Evolutionary conservation across 2,888 invertebrate genomes (phyloP).

Genomic region (Amitus sp.): DNA sequence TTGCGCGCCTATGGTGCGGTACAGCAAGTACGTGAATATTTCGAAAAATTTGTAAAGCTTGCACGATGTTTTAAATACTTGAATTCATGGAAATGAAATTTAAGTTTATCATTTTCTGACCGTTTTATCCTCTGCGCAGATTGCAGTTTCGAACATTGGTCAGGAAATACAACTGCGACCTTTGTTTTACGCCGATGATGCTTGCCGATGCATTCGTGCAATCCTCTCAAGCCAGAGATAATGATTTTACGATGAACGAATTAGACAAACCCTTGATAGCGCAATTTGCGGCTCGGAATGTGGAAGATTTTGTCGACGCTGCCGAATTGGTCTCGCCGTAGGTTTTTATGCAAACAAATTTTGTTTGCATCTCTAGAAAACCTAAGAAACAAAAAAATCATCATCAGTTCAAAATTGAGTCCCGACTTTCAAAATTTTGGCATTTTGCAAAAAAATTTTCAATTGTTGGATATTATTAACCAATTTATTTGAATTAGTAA

Average conservation of each 20-base stretch:
- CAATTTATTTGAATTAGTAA: no score
- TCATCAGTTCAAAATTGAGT: no score
- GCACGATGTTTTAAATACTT: neutral
- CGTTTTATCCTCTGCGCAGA: constrained; percentile 65
- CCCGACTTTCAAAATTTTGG: no score
- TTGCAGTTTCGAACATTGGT: constrained; percentile 81
- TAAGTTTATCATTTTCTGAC: neutral
- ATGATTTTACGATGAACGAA: constrained; percentile 80
- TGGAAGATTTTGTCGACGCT: constrained; percentile 85
- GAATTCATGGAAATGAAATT: no score
- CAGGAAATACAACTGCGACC: constrained; percentile 83
- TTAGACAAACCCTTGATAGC: constrained; percentile 87
- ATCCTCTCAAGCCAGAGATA: constrained; percentile 85
- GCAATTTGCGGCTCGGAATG: constrained; percentile 93
- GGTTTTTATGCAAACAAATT: no score
- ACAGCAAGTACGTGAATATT: constrained; percentile 75
- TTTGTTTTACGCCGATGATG: constrained; percentile 97
- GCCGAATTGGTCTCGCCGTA: constrained; percentile 84
- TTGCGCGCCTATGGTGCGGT: constrained; percentile 97
- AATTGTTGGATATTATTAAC: no score
- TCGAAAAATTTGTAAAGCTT: no score
- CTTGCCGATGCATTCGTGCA: constrained; percentile 92
- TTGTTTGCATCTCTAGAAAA: no score
- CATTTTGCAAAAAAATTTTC: no score
- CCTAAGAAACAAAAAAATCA: no score